Percentiles rank a stretch among this genome's conserved stretches.
Conservation (phyloP, 2,888 invertebrate genomes). For the Sinopyrophorus schimmeli region DNA sequence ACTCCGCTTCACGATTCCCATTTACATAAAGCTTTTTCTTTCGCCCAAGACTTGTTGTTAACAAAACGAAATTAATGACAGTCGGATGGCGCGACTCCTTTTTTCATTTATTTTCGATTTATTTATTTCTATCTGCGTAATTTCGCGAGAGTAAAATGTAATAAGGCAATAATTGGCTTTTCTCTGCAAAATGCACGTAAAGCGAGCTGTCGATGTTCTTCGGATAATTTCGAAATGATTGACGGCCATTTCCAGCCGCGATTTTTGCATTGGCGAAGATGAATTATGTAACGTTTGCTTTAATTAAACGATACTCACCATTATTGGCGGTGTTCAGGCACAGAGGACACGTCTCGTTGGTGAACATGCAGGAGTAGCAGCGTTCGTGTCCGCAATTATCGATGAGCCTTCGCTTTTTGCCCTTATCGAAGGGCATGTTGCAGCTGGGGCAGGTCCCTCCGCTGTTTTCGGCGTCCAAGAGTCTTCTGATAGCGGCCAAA, state of each 20-base stretch:
- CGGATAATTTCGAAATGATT: slow-evolving; percentile 35
- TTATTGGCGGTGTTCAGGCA: slow-evolving; percentile 58
- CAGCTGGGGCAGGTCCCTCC: slow-evolving; percentile 78
- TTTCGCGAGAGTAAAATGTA: too few relatives aligned
- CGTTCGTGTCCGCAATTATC: slow-evolving; percentile 95
- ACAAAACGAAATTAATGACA: too few relatives aligned
- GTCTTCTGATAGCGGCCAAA: slow-evolving; percentile 79
- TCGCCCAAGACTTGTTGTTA: too few relatives aligned
- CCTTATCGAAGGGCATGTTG: slow-evolving; percentile 94
- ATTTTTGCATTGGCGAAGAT: slow-evolving; percentile 13
- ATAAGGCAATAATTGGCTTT: too few relatives aligned
- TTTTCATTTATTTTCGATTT: too few relatives aligned
- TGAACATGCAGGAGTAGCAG: slow-evolving; percentile 94
- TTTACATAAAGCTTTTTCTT: too few relatives aligned
- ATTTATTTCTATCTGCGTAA: too few relatives aligned
- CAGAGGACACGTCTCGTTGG: slow-evolving; percentile 87
- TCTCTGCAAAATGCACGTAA: slow-evolving; percentile 27
- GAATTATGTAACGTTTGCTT: slow-evolving; percentile 19
- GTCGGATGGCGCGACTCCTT: too few relatives aligned
- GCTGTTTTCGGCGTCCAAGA: slow-evolving; percentile 71
- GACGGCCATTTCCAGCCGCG: slow-evolving; percentile 26
- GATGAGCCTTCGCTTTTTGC: slow-evolving; percentile 92
- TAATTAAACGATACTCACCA: slow-evolving; percentile 31
- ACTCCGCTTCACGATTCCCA: too few relatives aligned
- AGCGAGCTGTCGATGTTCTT: slow-evolving; percentile 32